These are phyloP conservation scores for Macrosiphum euphorbiae DNA, from an alignment of 2,888 invertebrate genomes.

Conservation along the genomic window DNA sequence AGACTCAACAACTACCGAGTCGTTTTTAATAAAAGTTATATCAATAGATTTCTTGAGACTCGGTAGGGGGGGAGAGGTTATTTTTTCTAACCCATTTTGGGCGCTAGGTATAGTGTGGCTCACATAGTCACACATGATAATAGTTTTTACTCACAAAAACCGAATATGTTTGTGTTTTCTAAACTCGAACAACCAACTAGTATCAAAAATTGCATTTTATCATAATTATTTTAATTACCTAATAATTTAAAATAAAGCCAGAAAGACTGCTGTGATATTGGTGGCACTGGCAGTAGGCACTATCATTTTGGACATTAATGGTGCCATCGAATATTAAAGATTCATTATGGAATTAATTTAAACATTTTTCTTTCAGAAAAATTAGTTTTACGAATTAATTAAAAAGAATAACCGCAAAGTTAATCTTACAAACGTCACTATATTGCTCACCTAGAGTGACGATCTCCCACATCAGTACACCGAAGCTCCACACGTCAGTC, in stretches of 20 bases:
- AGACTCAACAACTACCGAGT: too few species aligned
- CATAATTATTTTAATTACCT: background rate
- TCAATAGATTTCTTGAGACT: too few species aligned
- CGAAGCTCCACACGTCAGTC: conserved; percentile 90
- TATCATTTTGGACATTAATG: background rate
- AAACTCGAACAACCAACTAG: background rate
- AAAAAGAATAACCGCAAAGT: background rate
- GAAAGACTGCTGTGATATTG: background rate
- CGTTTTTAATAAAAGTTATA: too few species aligned
- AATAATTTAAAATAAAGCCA: background rate
- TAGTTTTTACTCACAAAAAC: too few species aligned
- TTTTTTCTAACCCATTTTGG: too few species aligned
- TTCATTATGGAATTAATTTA: background rate
- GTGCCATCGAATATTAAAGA: background rate
- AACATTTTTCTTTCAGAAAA: background rate
- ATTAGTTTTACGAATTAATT: background rate
- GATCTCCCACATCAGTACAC: conserved; percentile 89
- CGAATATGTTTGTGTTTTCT: background rate
- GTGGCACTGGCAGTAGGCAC: too few species aligned
- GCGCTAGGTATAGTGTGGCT: too few species aligned
- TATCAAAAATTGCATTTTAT: background rate
- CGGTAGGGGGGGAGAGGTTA: too few species aligned
- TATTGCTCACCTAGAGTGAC: conserved; percentile 79
- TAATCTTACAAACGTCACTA: background rate
- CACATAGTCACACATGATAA: too few species aligned